Evolutionary conservation across 2,113 vertebrate genomes (phyloP), one percentile per base, ranked within the genome.

Genomic region (Peromyscus californicus): DNA sequence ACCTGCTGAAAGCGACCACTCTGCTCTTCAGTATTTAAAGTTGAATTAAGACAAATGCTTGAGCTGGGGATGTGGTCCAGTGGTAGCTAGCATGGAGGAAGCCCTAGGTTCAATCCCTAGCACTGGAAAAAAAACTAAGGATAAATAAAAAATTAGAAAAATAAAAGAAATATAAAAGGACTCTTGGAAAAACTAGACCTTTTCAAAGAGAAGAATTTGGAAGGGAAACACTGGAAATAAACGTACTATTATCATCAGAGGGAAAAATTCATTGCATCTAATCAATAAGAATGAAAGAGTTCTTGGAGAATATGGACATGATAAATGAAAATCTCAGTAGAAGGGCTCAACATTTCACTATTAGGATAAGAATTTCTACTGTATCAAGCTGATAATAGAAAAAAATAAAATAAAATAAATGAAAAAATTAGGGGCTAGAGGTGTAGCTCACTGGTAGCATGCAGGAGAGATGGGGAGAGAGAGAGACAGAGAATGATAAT

Each of bases 281-380:
- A 76, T n/a, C 90, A 87, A 48, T 48, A 93, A 76, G 80, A 75
- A 48, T 63, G 57, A 36, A 75, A 22, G 51, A 74, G 3, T 19
- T 59, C 19, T 42, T 94, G 15, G 51, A 31, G 89, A 92, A 76
- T 76, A 51, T 61, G 16, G 90, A 87, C 7, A 24, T 36, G 31
- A 90, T 36, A 82, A 82, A 63, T 33, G 45, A 86, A 90, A 93
- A 74, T 90, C 1, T 86, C 12, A 90, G 29, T 92, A 83, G 33
- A 86, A 65, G 36, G 42, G 29, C 45, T 48, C 45, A 48, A 48
- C 45, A 48, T 48, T 48, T 48, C 45, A 48, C 45, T 48, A 48
- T 48, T 48, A 48, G 45, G 45, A 48, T 48, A 48, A 48, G 45
- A 48, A 48, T 48, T 48, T 48, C 45, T 48, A 48, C 45, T 48